These are phyloP conservation scores for Turritopsis rubra DNA, from an alignment of 30 jellyfish, hydroid and myxozoan genomes.

Conservation along the genomic window DNA sequence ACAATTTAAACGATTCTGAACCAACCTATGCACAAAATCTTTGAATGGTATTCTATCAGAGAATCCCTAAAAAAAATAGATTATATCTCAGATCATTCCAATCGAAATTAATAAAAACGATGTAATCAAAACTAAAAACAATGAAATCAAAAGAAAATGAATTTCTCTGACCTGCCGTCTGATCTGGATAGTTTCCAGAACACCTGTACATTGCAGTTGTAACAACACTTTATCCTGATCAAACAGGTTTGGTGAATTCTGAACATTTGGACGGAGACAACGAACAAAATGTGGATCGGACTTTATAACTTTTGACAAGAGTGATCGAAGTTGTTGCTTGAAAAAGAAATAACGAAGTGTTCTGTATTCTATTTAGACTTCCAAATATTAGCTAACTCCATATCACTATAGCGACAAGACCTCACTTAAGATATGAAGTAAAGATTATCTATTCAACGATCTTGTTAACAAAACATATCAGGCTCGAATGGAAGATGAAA, in stretches of 20 bases:
- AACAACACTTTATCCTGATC: constrained; percentile 72
- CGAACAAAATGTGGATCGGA: constrained; percentile 93
- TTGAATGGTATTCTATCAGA: constrained; percentile 76
- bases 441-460: no score
- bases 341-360: not conserved
- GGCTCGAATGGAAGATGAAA: not conserved
- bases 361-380: no score
- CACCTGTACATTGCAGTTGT: constrained; percentile 94
- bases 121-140: not conserved
- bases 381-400: no score
- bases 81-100: not conserved
- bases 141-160: no score
- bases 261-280: constrained; percentile 88
- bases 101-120: not conserved
- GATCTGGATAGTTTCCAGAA: constrained; percentile 80
- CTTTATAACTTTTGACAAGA: constrained; percentile 87
- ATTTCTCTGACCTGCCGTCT: constrained; percentile 62
- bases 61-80: constrained; percentile 65
- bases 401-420: no score
- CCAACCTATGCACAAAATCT: constrained; percentile 69
- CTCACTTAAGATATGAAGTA: no score
- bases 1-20: not conserved
- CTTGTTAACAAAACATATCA: no score
- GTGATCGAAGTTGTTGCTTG: constrained; percentile 79
- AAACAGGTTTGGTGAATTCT: constrained; percentile 52